phyloP scores from a whole-genome alignment of 2,113 vertebrate species.

The Lepus europaeus region DNA sequence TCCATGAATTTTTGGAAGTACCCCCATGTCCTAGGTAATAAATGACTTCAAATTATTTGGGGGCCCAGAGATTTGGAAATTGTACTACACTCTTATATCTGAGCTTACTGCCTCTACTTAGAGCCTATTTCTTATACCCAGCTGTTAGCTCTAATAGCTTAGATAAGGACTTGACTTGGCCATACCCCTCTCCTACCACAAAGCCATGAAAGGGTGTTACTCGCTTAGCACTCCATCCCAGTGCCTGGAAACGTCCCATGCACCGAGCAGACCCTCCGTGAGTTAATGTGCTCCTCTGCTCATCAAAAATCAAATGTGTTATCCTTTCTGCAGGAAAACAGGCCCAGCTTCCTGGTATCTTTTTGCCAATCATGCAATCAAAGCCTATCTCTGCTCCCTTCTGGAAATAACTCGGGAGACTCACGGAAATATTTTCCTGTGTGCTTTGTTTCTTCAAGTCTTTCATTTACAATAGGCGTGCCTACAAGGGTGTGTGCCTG shows the following conservation, averaged over 20 bases:
- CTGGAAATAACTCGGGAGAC: background rate
- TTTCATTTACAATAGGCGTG: background rate
- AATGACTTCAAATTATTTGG: constrained; percentile 29
- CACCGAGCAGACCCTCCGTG: background rate
- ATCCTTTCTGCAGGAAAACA: background rate
- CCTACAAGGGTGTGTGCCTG: background rate
- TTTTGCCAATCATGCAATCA: background rate
- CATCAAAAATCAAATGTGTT: background rate
- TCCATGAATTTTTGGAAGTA: too few species aligned
- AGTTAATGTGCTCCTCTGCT: background rate
- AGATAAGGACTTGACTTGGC: background rate
- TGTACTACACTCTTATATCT: background rate
- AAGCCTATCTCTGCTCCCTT: background rate
- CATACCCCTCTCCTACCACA: background rate
- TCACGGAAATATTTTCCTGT: background rate
- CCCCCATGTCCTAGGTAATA: constrained; percentile 5
- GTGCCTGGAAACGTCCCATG: accelerated
- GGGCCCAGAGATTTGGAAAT: constrained; percentile 32
- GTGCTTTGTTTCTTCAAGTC: background rate
- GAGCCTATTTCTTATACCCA: background rate
- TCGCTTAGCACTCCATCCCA: background rate
- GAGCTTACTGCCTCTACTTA: background rate
- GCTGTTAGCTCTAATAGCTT: background rate
- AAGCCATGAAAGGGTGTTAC: background rate
- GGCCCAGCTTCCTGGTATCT: background rate